Conservation (phyloP, 1,140 invertebrate species). For the Cepaea nemoralis region DNA sequence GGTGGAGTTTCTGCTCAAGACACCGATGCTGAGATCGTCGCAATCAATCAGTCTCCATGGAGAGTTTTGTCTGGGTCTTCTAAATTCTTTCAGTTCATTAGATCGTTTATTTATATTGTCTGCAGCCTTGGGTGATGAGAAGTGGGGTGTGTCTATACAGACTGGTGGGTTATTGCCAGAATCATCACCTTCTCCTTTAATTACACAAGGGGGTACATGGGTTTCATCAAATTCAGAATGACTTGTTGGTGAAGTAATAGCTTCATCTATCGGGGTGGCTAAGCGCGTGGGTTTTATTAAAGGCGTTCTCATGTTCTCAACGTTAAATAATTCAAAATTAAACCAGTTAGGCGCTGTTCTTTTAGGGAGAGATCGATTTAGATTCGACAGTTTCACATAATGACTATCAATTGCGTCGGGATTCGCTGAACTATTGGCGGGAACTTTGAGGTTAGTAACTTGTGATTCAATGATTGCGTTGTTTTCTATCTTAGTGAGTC, state of each 20-base stretch:
- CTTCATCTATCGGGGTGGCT: background rate
- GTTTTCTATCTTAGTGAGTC: background rate
- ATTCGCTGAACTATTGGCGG: background rate
- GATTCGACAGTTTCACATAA: background rate
- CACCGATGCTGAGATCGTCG: background rate
- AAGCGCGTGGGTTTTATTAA: constrained; percentile 19
- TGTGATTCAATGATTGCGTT: background rate
- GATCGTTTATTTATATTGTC: background rate
- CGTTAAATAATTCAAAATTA: constrained; percentile 30
- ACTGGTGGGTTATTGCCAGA: background rate
- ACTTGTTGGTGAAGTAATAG: background rate
- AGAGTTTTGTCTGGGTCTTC: background rate
- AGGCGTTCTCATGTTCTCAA: constrained; percentile 28
- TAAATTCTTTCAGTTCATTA: background rate
- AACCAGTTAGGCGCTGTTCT: background rate
- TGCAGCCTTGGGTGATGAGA: background rate
- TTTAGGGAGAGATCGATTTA: constrained; percentile 4
- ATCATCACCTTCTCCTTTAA: background rate
- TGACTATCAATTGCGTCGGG: background rate
- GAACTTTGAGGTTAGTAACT: background rate
- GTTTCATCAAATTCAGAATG: background rate
- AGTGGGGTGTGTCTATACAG: background rate
- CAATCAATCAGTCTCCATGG: background rate
- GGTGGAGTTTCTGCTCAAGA: background rate
- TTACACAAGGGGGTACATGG: background rate